Evolutionary conservation across 2,797 vertebrate genomes (phyloP).

Genomic region (Trachurus trachurus): DNA sequence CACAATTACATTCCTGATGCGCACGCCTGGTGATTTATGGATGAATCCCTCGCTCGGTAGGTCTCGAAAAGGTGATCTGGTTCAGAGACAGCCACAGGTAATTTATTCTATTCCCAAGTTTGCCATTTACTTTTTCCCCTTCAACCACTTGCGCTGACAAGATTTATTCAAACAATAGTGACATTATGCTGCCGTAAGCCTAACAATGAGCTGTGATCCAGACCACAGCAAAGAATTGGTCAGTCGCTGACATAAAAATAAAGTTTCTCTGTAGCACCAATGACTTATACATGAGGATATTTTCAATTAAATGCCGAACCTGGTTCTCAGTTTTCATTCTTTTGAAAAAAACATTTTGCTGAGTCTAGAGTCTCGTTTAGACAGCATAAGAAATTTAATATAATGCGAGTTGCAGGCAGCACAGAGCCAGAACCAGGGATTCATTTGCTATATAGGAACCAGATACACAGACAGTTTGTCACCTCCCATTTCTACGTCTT

Average conservation of each 20-base stretch:
- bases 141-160: constrained; percentile 62
- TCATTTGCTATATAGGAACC: constrained; percentile 8
- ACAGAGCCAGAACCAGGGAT: constrained; percentile 24
- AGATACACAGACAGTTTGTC: constrained; percentile 15
- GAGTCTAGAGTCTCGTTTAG: constrained; percentile 22
- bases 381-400: constrained; percentile 49
- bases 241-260: neutral
- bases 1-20: constrained; percentile 75
- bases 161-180: constrained; percentile 71
- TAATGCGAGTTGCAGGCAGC: constrained; percentile 39
- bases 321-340: constrained; percentile 18
- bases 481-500: constrained; percentile 4
- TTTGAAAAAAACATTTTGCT: constrained; percentile 27
- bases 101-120: constrained; percentile 79
- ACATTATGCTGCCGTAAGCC: constrained; percentile 46
- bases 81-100: constrained; percentile 67
- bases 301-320: constrained; percentile 40
- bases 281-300: constrained; percentile 2
- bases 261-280: constrained; percentile 10
- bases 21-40: constrained; percentile 76
- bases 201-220: constrained; percentile 50
- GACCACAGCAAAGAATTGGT: constrained; percentile 33
- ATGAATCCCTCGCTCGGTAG: constrained; percentile 64
- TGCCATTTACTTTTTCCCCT: constrained; percentile 69
- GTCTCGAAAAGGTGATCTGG: constrained; percentile 76